Conservation (phyloP, 2,797 vertebrate species). For the Mionectes olivaceus region DNA sequence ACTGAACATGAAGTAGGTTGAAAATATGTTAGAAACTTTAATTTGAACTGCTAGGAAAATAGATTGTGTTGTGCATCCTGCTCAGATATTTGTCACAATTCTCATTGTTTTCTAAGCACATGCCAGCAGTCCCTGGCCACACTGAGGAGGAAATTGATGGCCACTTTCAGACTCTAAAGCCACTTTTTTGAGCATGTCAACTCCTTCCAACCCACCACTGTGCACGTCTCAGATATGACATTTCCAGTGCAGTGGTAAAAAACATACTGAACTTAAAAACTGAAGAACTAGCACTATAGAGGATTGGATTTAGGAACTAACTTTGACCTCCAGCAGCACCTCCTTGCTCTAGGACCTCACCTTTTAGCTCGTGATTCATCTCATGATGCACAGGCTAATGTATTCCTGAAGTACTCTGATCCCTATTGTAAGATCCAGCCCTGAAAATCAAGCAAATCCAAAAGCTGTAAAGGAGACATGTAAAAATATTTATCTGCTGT, state of each 20-base stretch:
- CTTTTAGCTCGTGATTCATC: not conserved
- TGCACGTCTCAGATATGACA: not conserved
- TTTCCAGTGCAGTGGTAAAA: not conserved
- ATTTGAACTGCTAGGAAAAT: not conserved
- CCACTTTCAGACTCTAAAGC: not conserved
- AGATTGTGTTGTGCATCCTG: not conserved
- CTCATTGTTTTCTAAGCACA: not conserved
- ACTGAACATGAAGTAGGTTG: constrained; percentile 14
- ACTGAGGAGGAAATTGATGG: not conserved
- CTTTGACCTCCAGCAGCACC: not conserved
- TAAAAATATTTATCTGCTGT: not conserved
- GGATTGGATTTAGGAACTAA: not conserved
- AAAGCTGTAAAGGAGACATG: not conserved
- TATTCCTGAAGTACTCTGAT: not conserved
- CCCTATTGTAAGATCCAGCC: not conserved
- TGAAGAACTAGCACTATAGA: not conserved
- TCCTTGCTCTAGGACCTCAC: not conserved
- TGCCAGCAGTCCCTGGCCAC: not conserved
- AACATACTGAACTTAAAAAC: not conserved
- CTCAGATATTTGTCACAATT: not conserved
- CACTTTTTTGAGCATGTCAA: not conserved
- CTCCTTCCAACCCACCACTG: not conserved
- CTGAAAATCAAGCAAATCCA: not conserved
- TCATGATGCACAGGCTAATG: not conserved
- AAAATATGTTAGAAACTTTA: constrained; percentile 16